These are phyloP conservation scores for Carollia perspicillata DNA, from an alignment of 2,113 vertebrate species.

Conservation along the genomic window DNA sequence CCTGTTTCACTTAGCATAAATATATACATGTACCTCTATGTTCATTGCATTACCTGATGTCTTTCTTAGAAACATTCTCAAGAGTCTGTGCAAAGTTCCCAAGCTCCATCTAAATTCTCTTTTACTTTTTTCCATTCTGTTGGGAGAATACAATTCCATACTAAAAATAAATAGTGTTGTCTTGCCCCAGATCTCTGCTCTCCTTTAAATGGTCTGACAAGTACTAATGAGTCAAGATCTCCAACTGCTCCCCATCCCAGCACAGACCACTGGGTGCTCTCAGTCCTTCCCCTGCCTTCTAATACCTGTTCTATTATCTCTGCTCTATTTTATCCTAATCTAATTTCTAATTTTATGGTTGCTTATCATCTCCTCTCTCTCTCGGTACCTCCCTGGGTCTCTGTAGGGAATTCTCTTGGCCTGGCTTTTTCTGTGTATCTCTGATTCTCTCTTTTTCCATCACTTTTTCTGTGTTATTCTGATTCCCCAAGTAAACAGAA, in stretches of 20 bases:
- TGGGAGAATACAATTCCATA: not conserved
- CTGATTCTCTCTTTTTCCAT: conserved; percentile 3
- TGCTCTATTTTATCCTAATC: not conserved
- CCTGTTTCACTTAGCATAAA: not conserved
- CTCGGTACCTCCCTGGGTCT: not conserved
- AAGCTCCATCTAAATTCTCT: not conserved
- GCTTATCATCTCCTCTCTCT: not conserved
- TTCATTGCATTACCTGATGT: not conserved
- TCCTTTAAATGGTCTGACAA: not conserved
- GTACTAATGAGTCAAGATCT: not conserved
- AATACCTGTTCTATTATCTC: not conserved
- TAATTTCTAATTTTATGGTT: not conserved
- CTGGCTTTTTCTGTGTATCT: not conserved
- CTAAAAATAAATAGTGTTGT: not conserved
- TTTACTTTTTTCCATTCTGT: not conserved
- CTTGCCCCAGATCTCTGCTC: not conserved
- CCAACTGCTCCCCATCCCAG: not conserved
- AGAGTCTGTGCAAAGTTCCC: not conserved
- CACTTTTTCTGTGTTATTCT: not conserved
- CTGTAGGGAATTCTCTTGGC: not conserved
- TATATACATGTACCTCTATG: not conserved
- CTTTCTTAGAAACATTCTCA: not conserved
- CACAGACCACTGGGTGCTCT: not conserved
- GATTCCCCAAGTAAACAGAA: not conserved
- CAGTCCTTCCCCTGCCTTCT: not conserved